Evolutionary conservation across 2,113 vertebrate genomes (phyloP).

Genomic region (Trematomus loennbergii): DNA sequence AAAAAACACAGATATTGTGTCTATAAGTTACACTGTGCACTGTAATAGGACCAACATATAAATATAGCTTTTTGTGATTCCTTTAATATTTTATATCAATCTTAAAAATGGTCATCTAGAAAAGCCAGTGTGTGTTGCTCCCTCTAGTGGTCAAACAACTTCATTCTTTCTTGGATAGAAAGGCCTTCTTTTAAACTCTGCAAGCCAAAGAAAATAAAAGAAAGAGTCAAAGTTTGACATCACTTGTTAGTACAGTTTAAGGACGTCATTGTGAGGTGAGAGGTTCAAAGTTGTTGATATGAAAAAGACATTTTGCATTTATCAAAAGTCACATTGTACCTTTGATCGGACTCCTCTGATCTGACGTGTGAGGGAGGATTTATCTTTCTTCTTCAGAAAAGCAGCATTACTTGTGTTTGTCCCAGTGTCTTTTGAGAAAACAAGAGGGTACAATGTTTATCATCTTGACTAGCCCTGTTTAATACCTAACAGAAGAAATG

Average conservation of each 20-base stretch:
- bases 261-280: neutral
- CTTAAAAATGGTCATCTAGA: neutral
- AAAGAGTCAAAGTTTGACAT: neutral
- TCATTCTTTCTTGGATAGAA: slow-evolving; percentile 92
- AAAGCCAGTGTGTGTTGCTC: slow-evolving; percentile 30
- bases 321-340: slow-evolving; percentile 71
- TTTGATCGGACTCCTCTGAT: slow-evolving; percentile 90
- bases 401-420: slow-evolving; percentile 89
- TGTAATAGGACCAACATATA: neutral
- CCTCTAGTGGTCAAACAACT: slow-evolving; percentile 88
- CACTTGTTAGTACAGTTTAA: neutral
- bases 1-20: slow-evolving; percentile 9
- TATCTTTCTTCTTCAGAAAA: slow-evolving; percentile 86
- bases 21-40: slow-evolving; percentile 3
- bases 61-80: neutral
- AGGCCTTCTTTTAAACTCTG: slow-evolving; percentile 95
- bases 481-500: no score
- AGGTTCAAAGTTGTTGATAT: neutral
- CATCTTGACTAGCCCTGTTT: neutral
- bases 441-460: neutral
- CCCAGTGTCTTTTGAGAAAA: slow-evolving; percentile 84
- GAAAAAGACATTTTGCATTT: neutral
- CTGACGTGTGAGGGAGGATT: slow-evolving; percentile 84
- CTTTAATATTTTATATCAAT: neutral
- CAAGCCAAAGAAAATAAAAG: slow-evolving; percentile 17